phyloP scores from a whole-genome alignment of 53 echinoderm and acorn worm genomes.

The Holothuria scabra region DNA sequence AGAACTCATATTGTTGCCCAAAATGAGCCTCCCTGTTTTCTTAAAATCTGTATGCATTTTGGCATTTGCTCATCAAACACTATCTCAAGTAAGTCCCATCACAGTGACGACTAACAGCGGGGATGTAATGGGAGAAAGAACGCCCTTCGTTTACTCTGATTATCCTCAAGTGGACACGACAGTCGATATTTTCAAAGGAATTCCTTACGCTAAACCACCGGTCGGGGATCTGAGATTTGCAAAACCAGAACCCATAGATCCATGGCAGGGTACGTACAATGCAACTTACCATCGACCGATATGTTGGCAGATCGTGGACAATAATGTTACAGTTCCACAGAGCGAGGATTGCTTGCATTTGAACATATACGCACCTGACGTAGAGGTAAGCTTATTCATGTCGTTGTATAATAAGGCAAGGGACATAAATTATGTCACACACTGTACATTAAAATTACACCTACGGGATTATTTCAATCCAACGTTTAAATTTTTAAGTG shows the following conservation, averaged over 20 bases:
- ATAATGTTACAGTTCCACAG: not conserved
- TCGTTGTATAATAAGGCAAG: not conserved
- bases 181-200: constrained; percentile 73
- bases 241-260: constrained; percentile 31
- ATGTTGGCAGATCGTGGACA: constrained; percentile 20
- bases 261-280: constrained; percentile 57
- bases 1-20: too few relatives aligned
- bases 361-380: constrained; percentile 55
- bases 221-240: constrained; percentile 55
- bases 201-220: constrained; percentile 64
- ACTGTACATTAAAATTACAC: too few relatives aligned
- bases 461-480: too few relatives aligned
- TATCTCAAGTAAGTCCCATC: constrained; percentile 22
- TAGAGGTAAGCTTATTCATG: not conserved
- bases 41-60: not conserved
- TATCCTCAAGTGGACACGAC: constrained; percentile 54
- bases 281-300: constrained; percentile 55
- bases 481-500: too few relatives aligned
- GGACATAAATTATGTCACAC: too few relatives aligned
- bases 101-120: constrained; percentile 44
- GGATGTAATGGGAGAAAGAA: constrained; percentile 55
- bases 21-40: too few relatives aligned
- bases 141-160: constrained; percentile 43
- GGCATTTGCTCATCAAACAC: not conserved
- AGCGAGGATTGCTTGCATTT: constrained; percentile 72